Base-by-base conservation (phyloP, 2,113 vertebrate species). In the Recurvirostra avosetta region DNA sequence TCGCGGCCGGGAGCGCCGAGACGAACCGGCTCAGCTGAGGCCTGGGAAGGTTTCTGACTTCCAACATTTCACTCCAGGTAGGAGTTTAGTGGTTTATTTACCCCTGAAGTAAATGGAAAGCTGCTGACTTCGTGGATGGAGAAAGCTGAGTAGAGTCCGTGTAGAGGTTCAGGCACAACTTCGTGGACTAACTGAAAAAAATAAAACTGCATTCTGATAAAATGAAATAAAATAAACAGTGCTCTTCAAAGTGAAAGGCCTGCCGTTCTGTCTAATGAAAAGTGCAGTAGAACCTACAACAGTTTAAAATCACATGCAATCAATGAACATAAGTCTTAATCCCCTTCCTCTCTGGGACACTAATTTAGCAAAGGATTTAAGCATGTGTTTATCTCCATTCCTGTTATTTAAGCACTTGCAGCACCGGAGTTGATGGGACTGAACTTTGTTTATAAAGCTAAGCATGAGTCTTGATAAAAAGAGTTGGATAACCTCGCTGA, bases 291-390 rank as follows among this genome's bases (percentile, higher is more conserved):
- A 90, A 73, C 22, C 40, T 76, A n/a, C 55, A 75, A 71, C 34
- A 75, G 10, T 81, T 81, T 72, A 61, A 92, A 91, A 87, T 75
- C 88, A 56, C 30, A 52, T 16, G 15, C 59, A 71, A 25, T 67
- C 68, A 49, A 72, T 45, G 61, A 89, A 49, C 36, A 61, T 2
- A 5, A 81, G 19, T 72, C 30, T 71, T 89, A 94, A 93, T 92
- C 88, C 50, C 80, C 26, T 84, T 92, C 76, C 68, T 84, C 73
- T 72, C 88, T 75, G 61, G 68, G 86, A 93, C 47, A 40, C 21
- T 56, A 72, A 78, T 92, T 94, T 71, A 61, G 56, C 40, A 81
- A 86, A 91, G 52, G 56, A 92, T 96, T 92, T 96, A 75, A 89
- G 65, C 68, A 68, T 7, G 49, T 72, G 65, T 81, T 92, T 89